phyloP scores from a whole-genome alignment of 2,113 vertebrate species.

The Struthidea cinerea region DNA sequence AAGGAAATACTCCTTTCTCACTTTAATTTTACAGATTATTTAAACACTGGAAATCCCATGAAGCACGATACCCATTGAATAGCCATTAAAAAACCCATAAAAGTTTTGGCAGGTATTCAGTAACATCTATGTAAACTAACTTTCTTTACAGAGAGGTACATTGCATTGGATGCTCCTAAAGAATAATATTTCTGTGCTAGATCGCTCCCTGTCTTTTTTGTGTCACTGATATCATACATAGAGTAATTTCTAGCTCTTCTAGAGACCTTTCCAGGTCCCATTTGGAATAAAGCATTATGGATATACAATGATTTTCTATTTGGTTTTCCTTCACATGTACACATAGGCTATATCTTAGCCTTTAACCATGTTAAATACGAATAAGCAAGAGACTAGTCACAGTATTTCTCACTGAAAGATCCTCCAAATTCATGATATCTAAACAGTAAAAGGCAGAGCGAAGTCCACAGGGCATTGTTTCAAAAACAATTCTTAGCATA shows the following conservation, averaged over 20 bases:
- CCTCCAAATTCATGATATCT: neutral
- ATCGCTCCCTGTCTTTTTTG: neutral
- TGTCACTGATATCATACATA: neutral
- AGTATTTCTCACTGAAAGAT: neutral
- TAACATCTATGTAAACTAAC: neutral
- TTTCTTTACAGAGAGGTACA: neutral
- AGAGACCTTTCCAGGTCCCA: neutral
- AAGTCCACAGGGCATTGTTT: neutral
- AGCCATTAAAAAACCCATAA: rapidly evolving
- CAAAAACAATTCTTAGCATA: neutral
- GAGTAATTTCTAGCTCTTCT: neutral
- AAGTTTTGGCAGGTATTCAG: neutral
- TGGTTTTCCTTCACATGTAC: neutral
- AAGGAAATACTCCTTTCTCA: neutral
- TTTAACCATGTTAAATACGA: neutral
- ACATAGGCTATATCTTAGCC: neutral
- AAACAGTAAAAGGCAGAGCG: neutral
- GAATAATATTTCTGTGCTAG: neutral
- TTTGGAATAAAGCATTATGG: neutral
- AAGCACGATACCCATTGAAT: rapidly evolving
- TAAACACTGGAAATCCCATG: neutral
- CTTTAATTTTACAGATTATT: neutral
- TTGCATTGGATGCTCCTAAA: neutral
- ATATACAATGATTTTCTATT: rapidly evolving
- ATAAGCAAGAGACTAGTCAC: neutral